phyloP scores from a whole-genome alignment of 2,113 vertebrate genomes.

The Scortum barcoo region DNA sequence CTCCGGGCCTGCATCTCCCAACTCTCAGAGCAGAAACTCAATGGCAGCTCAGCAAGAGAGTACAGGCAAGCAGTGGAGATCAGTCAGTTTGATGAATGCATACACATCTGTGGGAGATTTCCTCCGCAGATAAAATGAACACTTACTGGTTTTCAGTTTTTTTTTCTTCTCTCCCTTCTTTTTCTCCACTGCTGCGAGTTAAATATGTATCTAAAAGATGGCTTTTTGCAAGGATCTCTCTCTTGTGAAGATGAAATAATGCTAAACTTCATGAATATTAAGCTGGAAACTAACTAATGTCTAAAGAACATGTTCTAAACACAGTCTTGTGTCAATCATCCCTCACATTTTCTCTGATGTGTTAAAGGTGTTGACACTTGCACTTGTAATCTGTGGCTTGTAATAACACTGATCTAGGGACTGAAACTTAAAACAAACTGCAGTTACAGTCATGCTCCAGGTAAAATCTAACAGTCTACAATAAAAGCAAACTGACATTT shows the following conservation, averaged over 20 bases:
- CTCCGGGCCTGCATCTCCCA: conserved; percentile 29
- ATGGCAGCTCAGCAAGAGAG: conserved; percentile 45
- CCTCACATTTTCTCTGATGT: conserved; percentile 9
- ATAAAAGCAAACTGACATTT: conserved; percentile 15
- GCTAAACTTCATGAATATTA: background rate
- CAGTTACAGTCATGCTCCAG: background rate
- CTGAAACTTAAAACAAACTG: background rate
- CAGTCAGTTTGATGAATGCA: conserved; percentile 62
- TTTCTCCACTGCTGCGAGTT: background rate
- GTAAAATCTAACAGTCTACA: conserved; percentile 7
- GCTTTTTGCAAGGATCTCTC: background rate
- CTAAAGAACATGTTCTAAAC: background rate
- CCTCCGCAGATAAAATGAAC: conserved; percentile 63
- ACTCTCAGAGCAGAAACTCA: conserved; percentile 45
- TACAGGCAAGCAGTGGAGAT: conserved; percentile 33
- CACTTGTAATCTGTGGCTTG: background rate
- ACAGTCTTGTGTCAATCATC: background rate
- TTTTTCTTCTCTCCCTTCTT: conserved; percentile 9
- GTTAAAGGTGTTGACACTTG: conserved; percentile 17
- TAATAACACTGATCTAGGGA: conserved; percentile 7
- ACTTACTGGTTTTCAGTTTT: conserved; percentile 38
- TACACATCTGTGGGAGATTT: conserved; percentile 65
- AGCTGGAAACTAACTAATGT: background rate
- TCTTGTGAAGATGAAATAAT: conserved; percentile 3
- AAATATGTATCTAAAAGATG: conserved; percentile 24